Percentiles rank a stretch among this genome's conserved stretches.
phyloP scores from a whole-genome alignment of 2,113 vertebrate species.

The Corvus moneduloides region DNA sequence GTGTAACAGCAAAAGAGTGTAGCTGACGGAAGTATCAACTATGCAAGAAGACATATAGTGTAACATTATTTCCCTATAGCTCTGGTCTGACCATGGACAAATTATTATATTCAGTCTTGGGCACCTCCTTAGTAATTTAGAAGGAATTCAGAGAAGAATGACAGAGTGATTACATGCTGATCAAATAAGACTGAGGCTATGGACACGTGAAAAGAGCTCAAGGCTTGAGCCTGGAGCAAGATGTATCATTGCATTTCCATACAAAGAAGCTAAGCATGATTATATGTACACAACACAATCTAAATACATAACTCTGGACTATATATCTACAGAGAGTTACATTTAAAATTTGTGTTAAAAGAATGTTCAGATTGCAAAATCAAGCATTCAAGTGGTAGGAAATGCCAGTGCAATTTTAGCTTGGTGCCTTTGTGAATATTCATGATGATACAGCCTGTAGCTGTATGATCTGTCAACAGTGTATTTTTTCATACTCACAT shows the following conservation, averaged over 20 bases:
- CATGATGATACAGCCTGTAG: conserved; percentile 45
- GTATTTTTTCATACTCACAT: conserved; percentile 9
- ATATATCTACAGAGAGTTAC: conserved; percentile 12
- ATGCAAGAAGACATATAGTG: neutral
- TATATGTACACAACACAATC: conserved; percentile 32
- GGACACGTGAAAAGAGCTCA: conserved; percentile 18
- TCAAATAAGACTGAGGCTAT: conserved; percentile 39
- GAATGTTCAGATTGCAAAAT: conserved; percentile 58
- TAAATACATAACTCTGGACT: conserved; percentile 38
- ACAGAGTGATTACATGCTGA: conserved; percentile 51
- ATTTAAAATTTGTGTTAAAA: conserved; percentile 32
- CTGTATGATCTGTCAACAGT: conserved; percentile 25
- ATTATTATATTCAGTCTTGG: conserved; percentile 45
- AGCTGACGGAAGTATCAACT: conserved; percentile 29
- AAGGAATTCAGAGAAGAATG: conserved; percentile 51
- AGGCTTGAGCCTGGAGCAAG: conserved; percentile 36
- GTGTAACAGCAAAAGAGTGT: conserved; percentile 20
- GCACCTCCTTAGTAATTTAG: conserved; percentile 45
- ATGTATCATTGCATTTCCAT: conserved; percentile 20
- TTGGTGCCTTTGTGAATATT: conserved; percentile 36
- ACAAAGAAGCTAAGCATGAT: conserved; percentile 30
- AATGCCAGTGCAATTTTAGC: conserved; percentile 27
- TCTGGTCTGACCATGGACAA: conserved; percentile 21
- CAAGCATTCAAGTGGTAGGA: conserved; percentile 50
- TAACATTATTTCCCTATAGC: conserved; percentile 23